These are phyloP conservation scores for Rhagologus leucostigma DNA, from an alignment of 2,113 vertebrate species.

Conservation along the genomic window DNA sequence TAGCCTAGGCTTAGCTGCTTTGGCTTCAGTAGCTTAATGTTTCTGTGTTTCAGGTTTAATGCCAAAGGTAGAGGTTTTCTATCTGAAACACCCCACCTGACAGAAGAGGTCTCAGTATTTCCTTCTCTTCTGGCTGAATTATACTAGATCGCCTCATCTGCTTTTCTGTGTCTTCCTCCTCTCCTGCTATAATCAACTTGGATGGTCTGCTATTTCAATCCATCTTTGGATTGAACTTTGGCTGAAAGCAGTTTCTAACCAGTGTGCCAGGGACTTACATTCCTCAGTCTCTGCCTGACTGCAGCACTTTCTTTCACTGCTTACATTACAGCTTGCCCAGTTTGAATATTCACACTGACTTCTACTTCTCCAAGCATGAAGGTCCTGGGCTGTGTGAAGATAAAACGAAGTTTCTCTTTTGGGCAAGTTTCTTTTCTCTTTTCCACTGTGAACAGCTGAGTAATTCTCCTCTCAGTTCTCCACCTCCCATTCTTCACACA, in stretches of 20 bases:
- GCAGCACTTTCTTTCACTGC: conserved; percentile 16
- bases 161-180: neutral
- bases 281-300: conserved; percentile 3
- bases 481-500: neutral
- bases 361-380: neutral
- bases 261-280: conserved; percentile 2
- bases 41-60: neutral
- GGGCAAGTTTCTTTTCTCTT: neutral
- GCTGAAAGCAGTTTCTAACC: conserved; percentile 5
- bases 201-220: conserved; percentile 36
- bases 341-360: neutral
- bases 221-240: neutral
- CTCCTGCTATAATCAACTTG: neutral
- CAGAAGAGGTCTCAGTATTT: neutral
- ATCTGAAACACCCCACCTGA: neutral
- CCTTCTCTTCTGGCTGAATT: neutral
- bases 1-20: neutral
- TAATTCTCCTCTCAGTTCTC: neutral
- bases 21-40: neutral
- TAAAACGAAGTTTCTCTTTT: neutral
- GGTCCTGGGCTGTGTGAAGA: neutral
- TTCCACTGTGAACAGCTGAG: neutral
- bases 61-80: neutral
- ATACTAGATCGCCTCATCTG: neutral
- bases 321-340: neutral